A percentile compares a stretch with the other conserved stretches of the same genome.
These are phyloP conservation scores for Troilus luridus DNA, from an alignment of 2,888 invertebrate species.

Conservation along the genomic window DNA sequence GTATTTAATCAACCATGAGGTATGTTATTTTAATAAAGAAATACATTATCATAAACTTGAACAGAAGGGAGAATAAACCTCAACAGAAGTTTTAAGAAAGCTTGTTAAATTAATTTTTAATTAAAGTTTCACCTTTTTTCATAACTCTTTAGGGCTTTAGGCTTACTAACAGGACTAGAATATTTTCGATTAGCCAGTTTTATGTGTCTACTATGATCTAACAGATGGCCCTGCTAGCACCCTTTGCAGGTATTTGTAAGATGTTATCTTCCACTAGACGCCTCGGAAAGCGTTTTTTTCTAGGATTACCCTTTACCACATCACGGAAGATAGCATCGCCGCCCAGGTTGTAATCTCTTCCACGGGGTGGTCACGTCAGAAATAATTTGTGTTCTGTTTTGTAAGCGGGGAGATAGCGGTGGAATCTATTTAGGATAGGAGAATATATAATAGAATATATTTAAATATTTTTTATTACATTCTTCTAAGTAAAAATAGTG, in stretches of 20 bases:
- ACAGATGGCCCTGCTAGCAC: background rate
- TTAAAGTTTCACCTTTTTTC: background rate
- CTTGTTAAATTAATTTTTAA: conserved; percentile 11
- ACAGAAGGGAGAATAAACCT: background rate
- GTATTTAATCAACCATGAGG: background rate
- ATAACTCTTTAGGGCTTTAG: background rate
- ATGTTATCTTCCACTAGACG: background rate
- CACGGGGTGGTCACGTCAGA: background rate
- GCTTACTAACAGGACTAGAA: background rate
- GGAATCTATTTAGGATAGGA: background rate
- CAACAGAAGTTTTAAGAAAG: background rate
- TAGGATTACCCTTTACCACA: background rate
- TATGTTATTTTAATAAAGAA: background rate
- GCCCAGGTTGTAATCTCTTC: background rate
- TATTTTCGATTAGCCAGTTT: background rate
- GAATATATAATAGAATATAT: background rate
- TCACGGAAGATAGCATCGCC: background rate
- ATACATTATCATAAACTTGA: background rate
- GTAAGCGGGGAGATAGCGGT: background rate
- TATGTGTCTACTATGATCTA: background rate
- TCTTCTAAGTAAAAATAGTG: too few species aligned
- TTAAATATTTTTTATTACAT: background rate
- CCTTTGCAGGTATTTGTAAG: conserved; percentile 5
- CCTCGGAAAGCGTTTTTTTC: background rate
- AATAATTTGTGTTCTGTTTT: background rate